Conservation (phyloP, 2,888 invertebrate species). For the Allolobophora icterica region DNA sequence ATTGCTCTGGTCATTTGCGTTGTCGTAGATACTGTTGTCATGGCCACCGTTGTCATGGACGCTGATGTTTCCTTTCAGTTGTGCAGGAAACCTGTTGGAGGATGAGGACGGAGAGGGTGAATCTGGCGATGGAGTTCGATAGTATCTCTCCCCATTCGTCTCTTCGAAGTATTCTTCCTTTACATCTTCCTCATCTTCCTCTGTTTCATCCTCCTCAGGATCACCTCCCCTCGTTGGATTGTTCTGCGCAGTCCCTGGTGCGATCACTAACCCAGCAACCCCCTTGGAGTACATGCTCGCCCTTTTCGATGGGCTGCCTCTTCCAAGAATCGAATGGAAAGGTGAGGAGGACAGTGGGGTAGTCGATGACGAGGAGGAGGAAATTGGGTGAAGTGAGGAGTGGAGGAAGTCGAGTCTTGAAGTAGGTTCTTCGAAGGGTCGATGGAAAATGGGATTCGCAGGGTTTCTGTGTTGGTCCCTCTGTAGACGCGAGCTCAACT, state of each 20-base stretch:
- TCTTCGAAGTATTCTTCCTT: background rate
- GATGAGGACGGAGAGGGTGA: background rate
- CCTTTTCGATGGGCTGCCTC: background rate
- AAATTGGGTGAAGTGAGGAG: background rate
- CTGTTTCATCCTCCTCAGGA: background rate
- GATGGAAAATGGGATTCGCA: background rate
- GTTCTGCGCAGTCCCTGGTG: background rate
- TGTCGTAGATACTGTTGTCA: constrained; percentile 5
- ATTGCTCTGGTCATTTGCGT: constrained; percentile 18
- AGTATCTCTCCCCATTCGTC: background rate
- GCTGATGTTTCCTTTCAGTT: constrained; percentile 5
- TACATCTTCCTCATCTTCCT: background rate
- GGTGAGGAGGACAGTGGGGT: background rate
- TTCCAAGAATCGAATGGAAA: background rate
- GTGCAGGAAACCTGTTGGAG: background rate
- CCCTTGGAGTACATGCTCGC: background rate
- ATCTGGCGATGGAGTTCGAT: background rate
- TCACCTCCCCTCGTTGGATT: background rate
- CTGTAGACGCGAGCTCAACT: background rate
- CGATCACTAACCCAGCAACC: background rate
- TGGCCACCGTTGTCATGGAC: constrained; percentile 1
- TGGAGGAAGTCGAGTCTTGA: background rate
- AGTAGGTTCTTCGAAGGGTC: background rate
- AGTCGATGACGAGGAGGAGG: background rate
- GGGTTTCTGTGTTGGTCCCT: background rate